Conservation (phyloP, 1,140 invertebrate species). For the Nasonia giraulti region DNA sequence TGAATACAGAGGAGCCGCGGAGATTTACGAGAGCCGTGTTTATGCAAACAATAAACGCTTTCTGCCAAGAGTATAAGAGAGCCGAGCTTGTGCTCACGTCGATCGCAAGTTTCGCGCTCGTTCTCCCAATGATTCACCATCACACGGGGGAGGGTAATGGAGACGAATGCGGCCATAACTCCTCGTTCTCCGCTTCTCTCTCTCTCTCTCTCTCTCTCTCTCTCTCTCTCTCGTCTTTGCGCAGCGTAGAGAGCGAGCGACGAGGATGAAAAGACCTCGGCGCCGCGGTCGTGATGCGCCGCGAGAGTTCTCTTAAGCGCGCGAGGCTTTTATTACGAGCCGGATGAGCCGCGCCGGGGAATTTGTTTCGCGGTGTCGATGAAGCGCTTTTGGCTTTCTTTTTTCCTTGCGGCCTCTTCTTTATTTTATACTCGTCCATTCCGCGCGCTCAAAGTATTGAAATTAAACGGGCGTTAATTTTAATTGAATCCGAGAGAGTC, state of each 20-base stretch:
- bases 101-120: constrained; percentile 46
- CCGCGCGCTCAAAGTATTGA: too few relatives aligned
- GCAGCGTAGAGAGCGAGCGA: background rate
- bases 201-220: background rate
- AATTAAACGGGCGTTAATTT: too few relatives aligned
- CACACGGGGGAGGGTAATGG: constrained; percentile 60
- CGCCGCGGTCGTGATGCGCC: constrained; percentile 2
- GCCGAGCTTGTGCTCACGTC: background rate
- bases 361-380: background rate
- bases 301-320: background rate
- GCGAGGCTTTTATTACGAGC: background rate
- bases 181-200: constrained; percentile 54
- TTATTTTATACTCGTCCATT: too few relatives aligned
- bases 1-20: background rate
- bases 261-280: constrained; percentile 46
- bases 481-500: background rate
- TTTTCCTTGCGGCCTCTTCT: too few relatives aligned
- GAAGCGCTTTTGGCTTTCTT: too few relatives aligned
- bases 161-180: constrained; percentile 69
- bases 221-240: background rate
- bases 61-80: constrained; percentile 1
- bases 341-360: background rate
- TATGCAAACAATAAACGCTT: constrained; percentile 67
- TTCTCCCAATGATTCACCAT: constrained; percentile 65
- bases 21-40: constrained; percentile 67